Percentiles rank a stretch among this genome's conserved stretches.
Conservation (phyloP, 2,113 vertebrate genomes). For the Actenoides lindsayi region DNA sequence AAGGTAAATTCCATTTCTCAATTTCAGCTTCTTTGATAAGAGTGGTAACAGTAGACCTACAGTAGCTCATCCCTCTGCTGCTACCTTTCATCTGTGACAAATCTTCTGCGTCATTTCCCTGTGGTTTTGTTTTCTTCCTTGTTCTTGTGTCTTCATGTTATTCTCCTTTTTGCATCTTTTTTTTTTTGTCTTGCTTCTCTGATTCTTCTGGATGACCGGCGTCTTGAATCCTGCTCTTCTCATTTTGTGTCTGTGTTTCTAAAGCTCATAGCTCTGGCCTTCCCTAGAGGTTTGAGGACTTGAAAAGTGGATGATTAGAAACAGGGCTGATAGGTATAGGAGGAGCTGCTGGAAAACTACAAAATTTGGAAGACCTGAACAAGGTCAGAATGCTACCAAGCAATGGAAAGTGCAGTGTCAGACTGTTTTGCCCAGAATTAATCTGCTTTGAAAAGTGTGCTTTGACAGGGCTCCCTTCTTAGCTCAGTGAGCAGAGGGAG, state of each 20-base stretch:
- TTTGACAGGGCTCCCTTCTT: constrained; percentile 22
- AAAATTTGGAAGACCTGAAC: not conserved
- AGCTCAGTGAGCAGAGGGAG: constrained; percentile 1
- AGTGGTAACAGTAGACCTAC: not conserved
- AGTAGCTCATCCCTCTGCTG: not conserved
- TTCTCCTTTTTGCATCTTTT: not conserved
- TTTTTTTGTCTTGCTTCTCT: not conserved
- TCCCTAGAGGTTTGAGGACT: not conserved
- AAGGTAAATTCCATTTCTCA: not conserved
- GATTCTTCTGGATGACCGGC: not conserved
- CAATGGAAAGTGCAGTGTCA: not conserved
- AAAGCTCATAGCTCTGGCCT: not conserved
- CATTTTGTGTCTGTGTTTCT: not conserved
- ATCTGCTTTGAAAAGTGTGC: constrained; percentile 7
- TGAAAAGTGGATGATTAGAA: not conserved
- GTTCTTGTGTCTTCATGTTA: not conserved
- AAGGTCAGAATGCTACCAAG: not conserved
- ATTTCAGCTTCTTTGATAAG: not conserved
- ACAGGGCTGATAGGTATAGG: not conserved
- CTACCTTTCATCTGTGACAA: not conserved
- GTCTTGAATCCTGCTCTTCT: not conserved
- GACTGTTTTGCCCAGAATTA: not conserved
- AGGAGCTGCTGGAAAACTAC: not conserved
- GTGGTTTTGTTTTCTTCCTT: not conserved
- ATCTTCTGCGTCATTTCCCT: not conserved